A percentile compares a stretch with the other conserved stretches of the same genome.
These are phyloP conservation scores for Sternotherus odoratus DNA, from an alignment of 2,797 vertebrate genomes.

Conservation along the genomic window DNA sequence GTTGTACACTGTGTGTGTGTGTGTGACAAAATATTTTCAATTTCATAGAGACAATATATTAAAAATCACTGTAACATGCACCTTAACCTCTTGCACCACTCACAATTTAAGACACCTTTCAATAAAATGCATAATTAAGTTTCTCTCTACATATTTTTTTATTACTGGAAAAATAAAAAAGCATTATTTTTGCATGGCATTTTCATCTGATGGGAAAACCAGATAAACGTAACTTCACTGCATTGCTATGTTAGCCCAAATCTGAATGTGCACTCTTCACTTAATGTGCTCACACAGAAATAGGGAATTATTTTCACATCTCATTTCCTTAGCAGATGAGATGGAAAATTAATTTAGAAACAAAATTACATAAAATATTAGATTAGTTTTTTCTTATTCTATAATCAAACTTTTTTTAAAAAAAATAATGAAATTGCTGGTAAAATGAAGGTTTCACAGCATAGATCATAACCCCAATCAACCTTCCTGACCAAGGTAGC, in stretches of 20 bases:
- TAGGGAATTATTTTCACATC: constrained; percentile 62
- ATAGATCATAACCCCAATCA: neutral
- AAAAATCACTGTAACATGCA: neutral
- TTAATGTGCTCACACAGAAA: constrained; percentile 30
- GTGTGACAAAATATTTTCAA: neutral
- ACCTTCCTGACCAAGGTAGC: neutral
- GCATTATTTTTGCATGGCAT: neutral
- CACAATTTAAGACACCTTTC: neutral
- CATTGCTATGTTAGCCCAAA: neutral
- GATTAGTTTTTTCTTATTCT: neutral
- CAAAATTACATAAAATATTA: constrained; percentile 47
- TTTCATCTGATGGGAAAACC: neutral
- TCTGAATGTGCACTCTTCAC: constrained; percentile 15
- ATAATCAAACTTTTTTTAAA: neutral
- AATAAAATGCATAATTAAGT: constrained; percentile 12
- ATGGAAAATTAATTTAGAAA: constrained; percentile 74
- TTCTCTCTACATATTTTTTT: constrained; percentile 27
- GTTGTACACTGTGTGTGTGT: neutral
- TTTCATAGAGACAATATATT: constrained; percentile 11
- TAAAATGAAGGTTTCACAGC: constrained; percentile 4
- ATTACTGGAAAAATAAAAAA: neutral
- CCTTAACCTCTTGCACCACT: neutral
- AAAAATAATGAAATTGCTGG: neutral
- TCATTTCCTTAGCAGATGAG: constrained; percentile 70
- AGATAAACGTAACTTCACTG: constrained; percentile 16